Evolutionary conservation across 2,888 invertebrate genomes (phyloP), one percentile per base, ranked within the genome.

Genomic region (Drosophila infuscata): DNA sequence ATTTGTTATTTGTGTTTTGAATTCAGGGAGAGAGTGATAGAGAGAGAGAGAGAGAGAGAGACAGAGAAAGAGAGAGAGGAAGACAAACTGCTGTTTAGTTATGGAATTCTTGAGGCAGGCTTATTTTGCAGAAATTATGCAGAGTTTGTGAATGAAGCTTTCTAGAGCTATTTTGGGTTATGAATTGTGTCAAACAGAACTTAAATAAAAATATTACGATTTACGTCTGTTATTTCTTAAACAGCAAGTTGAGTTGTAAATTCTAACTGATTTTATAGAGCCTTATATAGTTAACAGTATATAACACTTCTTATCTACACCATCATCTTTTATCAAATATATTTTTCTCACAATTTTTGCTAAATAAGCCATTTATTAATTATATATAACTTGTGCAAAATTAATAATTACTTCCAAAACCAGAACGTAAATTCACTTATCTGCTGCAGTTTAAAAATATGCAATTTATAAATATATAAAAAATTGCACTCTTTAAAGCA

Each of bases 1-100:
- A 76, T 67, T 66, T 64, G 49, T 56, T 67, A 46, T 52, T 35
- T 38, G n/a, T 52, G 11, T 25, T 54, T 3, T 2, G 29, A 41
- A 35, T 43, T 32, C 9, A 3, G 12, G 15, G 3, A 17, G 25
- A 36, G 8, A 30, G 6, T n/a, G n/a, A 9, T 0, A 25, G 7
- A 2, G 15, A 36, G 20, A 46, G n/a, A 25, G n/a, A 9, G 20
- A 25, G 7, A 2, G 15, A 36, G 20, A 46, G n/a, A 25, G 17
- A 12, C 0, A 29, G 29, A 7, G 38, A n/a, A 2, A 38, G 3
- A 12, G 20, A 7, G 0, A 46, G 2, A 15, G 46, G 25, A 2
- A 15, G 15, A 46, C 15, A 46, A 25, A 15, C n/a, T 25, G 9
- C 12, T 9, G 20, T 6, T 30, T 51, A 15, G 35, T 20, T 20